A percentile compares a stretch with the other conserved stretches of the same genome.
Evolutionary conservation across 2,797 vertebrate species (phyloP).

Genomic region (Arnoldichthys spilopterus): DNA sequence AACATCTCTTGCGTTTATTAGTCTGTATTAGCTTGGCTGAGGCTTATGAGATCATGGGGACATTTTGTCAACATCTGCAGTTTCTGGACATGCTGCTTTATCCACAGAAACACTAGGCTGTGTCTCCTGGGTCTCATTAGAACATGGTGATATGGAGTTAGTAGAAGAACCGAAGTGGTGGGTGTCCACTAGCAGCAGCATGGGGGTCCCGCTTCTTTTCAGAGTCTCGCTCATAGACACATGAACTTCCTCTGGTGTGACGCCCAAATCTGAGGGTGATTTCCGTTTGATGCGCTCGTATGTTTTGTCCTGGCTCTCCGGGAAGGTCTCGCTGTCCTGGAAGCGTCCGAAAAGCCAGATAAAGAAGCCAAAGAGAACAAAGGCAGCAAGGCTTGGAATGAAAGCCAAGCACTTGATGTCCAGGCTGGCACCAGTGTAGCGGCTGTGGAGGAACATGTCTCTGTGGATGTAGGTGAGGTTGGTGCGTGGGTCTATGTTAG

Average conservation of each 20-base stretch:
- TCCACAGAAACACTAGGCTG: slow-evolving; percentile 80
- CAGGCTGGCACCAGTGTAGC: slow-evolving; percentile 88
- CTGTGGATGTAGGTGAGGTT: slow-evolving; percentile 85
- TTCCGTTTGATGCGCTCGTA: slow-evolving; percentile 95
- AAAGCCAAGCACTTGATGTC: slow-evolving; percentile 95
- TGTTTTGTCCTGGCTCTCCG: slow-evolving; percentile 89
- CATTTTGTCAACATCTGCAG: slow-evolving; percentile 75
- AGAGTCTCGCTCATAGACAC: slow-evolving; percentile 81
- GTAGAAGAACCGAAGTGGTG: slow-evolving; percentile 69
- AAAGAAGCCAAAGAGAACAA: slow-evolving; percentile 93
- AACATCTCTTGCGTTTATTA: slow-evolving; percentile 16
- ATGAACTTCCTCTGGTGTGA: slow-evolving; percentile 87
- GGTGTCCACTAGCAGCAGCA: slow-evolving; percentile 85
- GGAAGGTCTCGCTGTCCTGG: slow-evolving; percentile 91
- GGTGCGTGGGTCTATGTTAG: slow-evolving; percentile 84
- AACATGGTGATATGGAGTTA: slow-evolving; percentile 67
- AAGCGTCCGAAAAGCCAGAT: slow-evolving; percentile 94
- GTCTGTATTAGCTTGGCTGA: slow-evolving; percentile 35
- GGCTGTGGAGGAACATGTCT: slow-evolving; percentile 96
- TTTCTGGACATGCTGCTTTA: slow-evolving; percentile 69
- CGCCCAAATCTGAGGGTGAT: slow-evolving; percentile 90
- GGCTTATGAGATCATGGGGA: slow-evolving; percentile 66
- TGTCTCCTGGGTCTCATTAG: slow-evolving; percentile 81
- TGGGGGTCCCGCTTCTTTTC: slow-evolving; percentile 78
- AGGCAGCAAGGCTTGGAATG: slow-evolving; percentile 91